These are phyloP conservation scores for Lytechinus pictus DNA, from an alignment of 35 echinoderm and acorn worm species.

Conservation along the genomic window DNA sequence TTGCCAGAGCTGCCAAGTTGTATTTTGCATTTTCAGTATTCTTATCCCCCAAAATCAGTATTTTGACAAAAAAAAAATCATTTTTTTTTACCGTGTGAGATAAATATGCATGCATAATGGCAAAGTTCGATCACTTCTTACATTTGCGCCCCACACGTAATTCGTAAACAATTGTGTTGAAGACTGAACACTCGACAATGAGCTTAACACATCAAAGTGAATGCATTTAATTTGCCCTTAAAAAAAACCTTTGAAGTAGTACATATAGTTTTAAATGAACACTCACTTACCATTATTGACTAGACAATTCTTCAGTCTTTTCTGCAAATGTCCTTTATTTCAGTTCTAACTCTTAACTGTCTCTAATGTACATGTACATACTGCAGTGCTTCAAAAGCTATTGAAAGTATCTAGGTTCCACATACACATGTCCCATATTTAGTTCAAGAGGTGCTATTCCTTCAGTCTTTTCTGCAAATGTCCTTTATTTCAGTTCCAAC, in stretches of 20 bases:
- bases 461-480: slow-evolving; percentile 31
- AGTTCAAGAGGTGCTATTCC: slow-evolving; percentile 12
- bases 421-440: neutral
- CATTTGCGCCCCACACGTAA: neutral
- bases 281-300: neutral
- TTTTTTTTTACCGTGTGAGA: neutral
- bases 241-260: neutral
- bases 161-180: neutral
- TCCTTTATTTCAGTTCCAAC: slow-evolving; percentile 21
- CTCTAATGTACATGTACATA: neutral
- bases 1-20: slow-evolving; percentile 35
- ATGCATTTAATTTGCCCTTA: slow-evolving; percentile 26
- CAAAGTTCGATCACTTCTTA: neutral
- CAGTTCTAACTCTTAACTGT: neutral
- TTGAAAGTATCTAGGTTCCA: neutral
- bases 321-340: slow-evolving; percentile 27
- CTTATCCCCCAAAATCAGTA: slow-evolving; percentile 25
- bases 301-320: neutral
- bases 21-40: slow-evolving; percentile 46
- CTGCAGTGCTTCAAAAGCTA: neutral
- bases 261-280: neutral
- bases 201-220: neutral
- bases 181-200: neutral
- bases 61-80: slow-evolving; percentile 27
- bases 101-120: neutral